A percentile compares a stretch with the other conserved stretches of the same genome.
These are phyloP conservation scores for Xiphorhynchus erythropygius DNA, from an alignment of 2,797 vertebrate genomes.

Conservation along the genomic window DNA sequence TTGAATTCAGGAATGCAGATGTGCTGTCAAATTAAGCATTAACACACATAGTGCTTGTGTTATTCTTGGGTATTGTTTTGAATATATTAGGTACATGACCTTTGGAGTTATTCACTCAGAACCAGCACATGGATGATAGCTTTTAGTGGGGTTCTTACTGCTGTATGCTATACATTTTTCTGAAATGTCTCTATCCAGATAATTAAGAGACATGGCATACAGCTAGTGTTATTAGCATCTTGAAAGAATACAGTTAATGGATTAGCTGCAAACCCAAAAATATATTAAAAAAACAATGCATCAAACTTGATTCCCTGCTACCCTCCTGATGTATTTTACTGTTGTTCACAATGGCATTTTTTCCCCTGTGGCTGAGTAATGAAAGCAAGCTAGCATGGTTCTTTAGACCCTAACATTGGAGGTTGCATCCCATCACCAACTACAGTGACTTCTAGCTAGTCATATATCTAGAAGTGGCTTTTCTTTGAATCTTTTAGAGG, in stretches of 20 bases:
- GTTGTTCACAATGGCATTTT: neutral
- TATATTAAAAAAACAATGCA: neutral
- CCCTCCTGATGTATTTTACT: neutral
- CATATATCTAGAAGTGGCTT: neutral
- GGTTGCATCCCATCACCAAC: neutral
- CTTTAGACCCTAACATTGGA: neutral
- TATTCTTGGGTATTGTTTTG: conserved; percentile 34
- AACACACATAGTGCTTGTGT: neutral
- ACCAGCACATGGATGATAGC: neutral
- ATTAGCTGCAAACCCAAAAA: neutral
- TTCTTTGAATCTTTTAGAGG: neutral
- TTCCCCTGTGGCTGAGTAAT: neutral
- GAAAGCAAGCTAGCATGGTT: neutral
- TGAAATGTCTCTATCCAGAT: neutral
- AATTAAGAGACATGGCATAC: neutral
- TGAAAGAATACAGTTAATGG: neutral
- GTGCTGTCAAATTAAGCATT: conserved; percentile 61
- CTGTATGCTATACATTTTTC: neutral
- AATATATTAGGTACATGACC: conserved; percentile 49
- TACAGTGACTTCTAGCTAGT: neutral
- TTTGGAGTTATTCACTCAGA: conserved; percentile 28
- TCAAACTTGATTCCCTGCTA: neutral
- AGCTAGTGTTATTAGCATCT: neutral
- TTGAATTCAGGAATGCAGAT: conserved; percentile 61
- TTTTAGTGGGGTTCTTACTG: neutral